Evolutionary conservation across 2,113 vertebrate species (phyloP).

Genomic region (Larimichthys crocea): DNA sequence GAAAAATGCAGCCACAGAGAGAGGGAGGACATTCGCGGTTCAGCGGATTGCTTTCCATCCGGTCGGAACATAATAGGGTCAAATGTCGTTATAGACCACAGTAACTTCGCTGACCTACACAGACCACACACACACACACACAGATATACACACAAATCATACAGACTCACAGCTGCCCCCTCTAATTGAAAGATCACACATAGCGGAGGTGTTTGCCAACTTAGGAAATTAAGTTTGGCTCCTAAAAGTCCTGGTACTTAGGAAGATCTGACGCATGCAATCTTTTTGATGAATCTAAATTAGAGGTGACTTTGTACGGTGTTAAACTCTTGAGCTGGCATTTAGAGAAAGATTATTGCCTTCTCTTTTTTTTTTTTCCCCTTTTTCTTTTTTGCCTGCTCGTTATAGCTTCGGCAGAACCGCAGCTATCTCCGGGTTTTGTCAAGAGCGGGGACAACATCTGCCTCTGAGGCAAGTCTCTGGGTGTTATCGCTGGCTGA

Average conservation of each 20-base stretch:
- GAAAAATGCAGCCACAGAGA: constrained; percentile 43
- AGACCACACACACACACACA: constrained; percentile 11
- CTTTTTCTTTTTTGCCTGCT: constrained; percentile 24
- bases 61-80: constrained; percentile 52
- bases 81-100: constrained; percentile 41
- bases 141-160: constrained; percentile 39
- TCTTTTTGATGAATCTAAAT: constrained; percentile 75
- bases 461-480: constrained; percentile 21
- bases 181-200: constrained; percentile 69
- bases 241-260: constrained; percentile 60
- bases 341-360: constrained; percentile 62
- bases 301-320: constrained; percentile 75
- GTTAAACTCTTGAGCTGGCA: constrained; percentile 65
- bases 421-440: constrained; percentile 39
- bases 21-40: constrained; percentile 33
- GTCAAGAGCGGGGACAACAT: constrained; percentile 23
- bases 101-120: constrained; percentile 33
- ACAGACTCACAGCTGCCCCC: constrained; percentile 38
- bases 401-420: constrained; percentile 24
- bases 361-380: not conserved
- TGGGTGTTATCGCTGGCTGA: constrained; percentile 42
- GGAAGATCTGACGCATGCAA: constrained; percentile 69
- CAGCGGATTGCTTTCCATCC: constrained; percentile 44
- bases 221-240: constrained; percentile 70
- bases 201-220: constrained; percentile 63